phyloP scores from a whole-genome alignment of 2,113 vertebrate genomes.

The Malurus elegans region DNA sequence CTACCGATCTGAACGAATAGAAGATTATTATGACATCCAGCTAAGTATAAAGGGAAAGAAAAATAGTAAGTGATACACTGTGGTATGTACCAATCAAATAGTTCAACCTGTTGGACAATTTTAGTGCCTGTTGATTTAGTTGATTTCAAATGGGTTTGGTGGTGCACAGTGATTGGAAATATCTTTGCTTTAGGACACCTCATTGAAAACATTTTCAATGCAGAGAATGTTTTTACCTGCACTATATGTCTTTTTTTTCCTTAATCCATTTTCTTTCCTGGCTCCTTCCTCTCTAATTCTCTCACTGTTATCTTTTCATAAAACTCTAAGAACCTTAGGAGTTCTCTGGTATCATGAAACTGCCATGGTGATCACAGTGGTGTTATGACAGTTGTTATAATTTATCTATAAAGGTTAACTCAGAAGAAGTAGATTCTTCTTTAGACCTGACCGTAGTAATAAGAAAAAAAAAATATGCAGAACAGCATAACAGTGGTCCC shows the following conservation, averaged over 20 bases:
- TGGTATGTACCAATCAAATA: background rate
- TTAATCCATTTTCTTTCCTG: background rate
- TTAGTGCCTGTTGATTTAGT: background rate
- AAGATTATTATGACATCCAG: slow-evolving; percentile 99
- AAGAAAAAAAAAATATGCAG: background rate
- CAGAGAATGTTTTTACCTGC: background rate
- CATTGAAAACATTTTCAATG: background rate
- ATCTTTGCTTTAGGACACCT: background rate
- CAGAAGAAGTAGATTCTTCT: background rate
- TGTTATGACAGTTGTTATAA: background rate
- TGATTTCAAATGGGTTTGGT: background rate
- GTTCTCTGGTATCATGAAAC: background rate
- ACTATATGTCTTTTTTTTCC: background rate
- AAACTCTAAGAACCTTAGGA: background rate
- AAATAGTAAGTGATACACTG: slow-evolving; percentile 87
- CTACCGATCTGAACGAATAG: slow-evolving; percentile 97
- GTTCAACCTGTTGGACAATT: background rate
- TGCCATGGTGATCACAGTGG: background rate
- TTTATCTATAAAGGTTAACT: background rate
- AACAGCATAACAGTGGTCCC: background rate
- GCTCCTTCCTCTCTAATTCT: background rate
- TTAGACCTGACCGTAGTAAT: background rate
- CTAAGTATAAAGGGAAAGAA: slow-evolving; percentile 99
- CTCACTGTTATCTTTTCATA: background rate
- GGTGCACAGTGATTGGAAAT: background rate